Percentiles rank a stretch among this genome's conserved stretches.
These are phyloP conservation scores for Acrobasis consociella DNA, from an alignment of 2,888 invertebrate species.

Conservation along the genomic window DNA sequence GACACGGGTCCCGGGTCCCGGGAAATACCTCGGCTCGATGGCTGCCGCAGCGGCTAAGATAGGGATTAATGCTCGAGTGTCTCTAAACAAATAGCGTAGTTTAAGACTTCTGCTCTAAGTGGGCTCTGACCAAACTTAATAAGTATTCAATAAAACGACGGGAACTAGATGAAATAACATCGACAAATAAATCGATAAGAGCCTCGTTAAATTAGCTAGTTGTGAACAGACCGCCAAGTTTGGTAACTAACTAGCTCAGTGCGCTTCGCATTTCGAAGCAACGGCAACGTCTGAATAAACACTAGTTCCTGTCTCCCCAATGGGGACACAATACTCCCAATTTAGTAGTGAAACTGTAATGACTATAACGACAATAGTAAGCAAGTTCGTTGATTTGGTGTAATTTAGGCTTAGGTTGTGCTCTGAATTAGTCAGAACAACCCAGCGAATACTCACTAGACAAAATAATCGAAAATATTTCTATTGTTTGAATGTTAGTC, in stretches of 20 bases:
- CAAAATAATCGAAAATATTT: too few species aligned
- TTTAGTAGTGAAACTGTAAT: conserved; percentile 2
- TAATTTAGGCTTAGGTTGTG: too few species aligned
- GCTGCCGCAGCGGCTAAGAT: conserved; percentile 42
- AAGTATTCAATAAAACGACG: conserved; percentile 33
- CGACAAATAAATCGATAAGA: conserved; percentile 32
- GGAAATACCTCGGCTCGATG: conserved; percentile 42
- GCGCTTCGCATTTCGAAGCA: conserved; percentile 32
- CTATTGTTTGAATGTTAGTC: too few species aligned
- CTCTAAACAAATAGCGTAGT: conserved; percentile 49
- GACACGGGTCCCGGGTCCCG: conserved; percentile 51
- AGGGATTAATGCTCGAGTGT: conserved; percentile 50
- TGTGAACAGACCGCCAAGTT: conserved; percentile 45
- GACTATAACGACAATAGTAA: conserved; percentile 30
- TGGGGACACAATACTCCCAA: conserved; percentile 30
- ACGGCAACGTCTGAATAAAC: conserved; percentile 28
- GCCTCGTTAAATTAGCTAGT: conserved; percentile 42
- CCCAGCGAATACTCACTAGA: too few species aligned
- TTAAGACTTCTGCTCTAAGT: conserved; percentile 48
- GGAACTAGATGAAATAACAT: conserved; percentile 13
- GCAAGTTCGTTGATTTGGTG: neutral
- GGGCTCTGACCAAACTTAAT: conserved; percentile 42
- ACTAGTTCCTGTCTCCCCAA: conserved; percentile 30
- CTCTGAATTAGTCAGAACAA: too few species aligned
- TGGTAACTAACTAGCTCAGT: conserved; percentile 40